A percentile compares a stretch with the other conserved stretches of the same genome.
Evolutionary conservation across 2,797 vertebrate genomes (phyloP).

Genomic region (Hafferia zeledoni): DNA sequence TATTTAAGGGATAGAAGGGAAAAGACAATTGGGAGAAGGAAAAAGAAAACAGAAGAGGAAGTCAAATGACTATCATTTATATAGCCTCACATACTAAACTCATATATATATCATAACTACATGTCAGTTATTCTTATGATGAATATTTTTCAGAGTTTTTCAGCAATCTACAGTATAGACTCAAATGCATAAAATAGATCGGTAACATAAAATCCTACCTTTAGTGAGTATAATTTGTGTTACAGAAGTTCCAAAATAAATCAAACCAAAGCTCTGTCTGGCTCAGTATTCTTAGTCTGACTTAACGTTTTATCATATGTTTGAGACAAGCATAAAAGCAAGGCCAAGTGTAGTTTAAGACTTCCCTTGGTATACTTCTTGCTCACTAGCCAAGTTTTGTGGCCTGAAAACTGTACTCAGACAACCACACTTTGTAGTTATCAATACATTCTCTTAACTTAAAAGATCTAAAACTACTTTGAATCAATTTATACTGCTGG

Average conservation of each 20-base stretch:
- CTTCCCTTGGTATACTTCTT: neutral
- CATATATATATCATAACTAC: accelerated
- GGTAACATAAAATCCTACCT: neutral
- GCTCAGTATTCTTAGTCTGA: neutral
- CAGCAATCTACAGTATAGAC: neutral
- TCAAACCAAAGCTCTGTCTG: neutral
- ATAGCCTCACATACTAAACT: neutral
- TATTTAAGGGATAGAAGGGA: neutral
- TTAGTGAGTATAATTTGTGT: neutral
- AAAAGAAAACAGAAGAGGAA: neutral
- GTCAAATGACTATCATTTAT: neutral
- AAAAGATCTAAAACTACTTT: neutral
- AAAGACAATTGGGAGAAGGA: neutral
- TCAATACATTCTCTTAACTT: neutral
- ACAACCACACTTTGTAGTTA: neutral
- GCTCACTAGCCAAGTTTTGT: neutral
- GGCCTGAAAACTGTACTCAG: neutral
- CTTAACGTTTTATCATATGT: neutral
- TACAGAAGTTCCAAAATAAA: neutral
- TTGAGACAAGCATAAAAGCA: neutral
- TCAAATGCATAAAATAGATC: neutral
- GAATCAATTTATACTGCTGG: neutral
- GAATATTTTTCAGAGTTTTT: neutral
- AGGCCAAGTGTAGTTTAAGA: neutral
- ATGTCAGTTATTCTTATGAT: neutral